Evolutionary conservation across 1,140 invertebrate species (phyloP).

Genomic region (Alviniconcha marisindica): DNA sequence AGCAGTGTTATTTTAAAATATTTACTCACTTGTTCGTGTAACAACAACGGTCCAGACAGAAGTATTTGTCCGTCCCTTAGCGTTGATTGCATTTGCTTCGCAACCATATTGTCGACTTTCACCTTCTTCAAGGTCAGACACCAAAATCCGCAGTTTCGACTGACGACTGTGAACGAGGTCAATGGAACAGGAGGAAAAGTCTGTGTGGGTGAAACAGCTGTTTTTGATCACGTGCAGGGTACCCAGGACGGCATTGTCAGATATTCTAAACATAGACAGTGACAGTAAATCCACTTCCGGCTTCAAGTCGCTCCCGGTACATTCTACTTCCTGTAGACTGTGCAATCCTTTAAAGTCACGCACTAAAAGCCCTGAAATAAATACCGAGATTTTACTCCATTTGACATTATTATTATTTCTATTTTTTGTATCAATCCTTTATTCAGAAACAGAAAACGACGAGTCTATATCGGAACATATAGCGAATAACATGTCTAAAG

Average conservation of each 20-base stretch:
- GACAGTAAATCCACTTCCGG: neutral
- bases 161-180: neutral
- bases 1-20: too few relatives aligned
- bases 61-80: neutral
- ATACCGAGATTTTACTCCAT: too few relatives aligned
- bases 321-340: slow-evolving; percentile 38
- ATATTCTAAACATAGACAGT: neutral
- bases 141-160: neutral
- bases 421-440: too few relatives aligned
- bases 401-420: too few relatives aligned
- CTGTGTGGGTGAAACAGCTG: slow-evolving; percentile 9
- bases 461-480: too few relatives aligned
- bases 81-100: neutral
- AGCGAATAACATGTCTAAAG: too few relatives aligned
- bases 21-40: too few relatives aligned
- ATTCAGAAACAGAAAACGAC: too few relatives aligned
- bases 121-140: slow-evolving; percentile 2
- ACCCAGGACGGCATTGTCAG: neutral
- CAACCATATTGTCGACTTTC: neutral
- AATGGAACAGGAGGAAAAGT: slow-evolving; percentile 11
- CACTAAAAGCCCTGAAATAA: slow-evolving; percentile 18
- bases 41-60: too few relatives aligned
- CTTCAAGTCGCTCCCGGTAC: neutral
- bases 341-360: slow-evolving; percentile 28
- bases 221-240: neutral